Evolutionary conservation across 2,888 invertebrate species (phyloP), one percentile per base, ranked within the genome.

Genomic region (Lasiommata megera): DNA sequence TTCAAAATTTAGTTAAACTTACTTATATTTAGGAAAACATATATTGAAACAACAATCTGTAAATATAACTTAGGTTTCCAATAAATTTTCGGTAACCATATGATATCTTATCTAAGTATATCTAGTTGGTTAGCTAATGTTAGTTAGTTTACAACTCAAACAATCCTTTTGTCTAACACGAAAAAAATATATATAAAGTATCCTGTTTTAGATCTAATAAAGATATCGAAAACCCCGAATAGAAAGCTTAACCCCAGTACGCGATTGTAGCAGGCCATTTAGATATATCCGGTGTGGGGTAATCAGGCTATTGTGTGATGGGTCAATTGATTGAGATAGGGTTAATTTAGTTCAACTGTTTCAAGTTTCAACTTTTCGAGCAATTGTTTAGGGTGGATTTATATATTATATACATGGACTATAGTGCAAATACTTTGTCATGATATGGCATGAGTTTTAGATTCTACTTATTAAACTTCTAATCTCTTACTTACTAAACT

Each of bases 221-320:
- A 77, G 79, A 82, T 81, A 81, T 65, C 66, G 63, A 69, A 76
- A 79, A 80, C 74, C 72, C 74, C 74, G 74, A 72, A 74, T 72
- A 75, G 74, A 73, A 73, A 73, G 70, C 67, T 69, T 73, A 73
- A 76, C 77, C 71, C 67, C 56, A 48, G 57, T 62, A 59, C 62
- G 60, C 60, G 68, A 68, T 80, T 79, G 81, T 79, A 80, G 76
- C 81, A 80, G 82, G 83, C 80, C 82, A 82, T 85, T 86, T 77
- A 77, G 77, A 80, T 84, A 84, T 84, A 78, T 51, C 47, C 71
- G 76, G 74, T 77, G 79, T 79, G 77, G 78, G 74, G 74, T 76
- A 76, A 76, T 77, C 67, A 65, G 74, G 79, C 76, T 71, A 41
- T 52, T 52, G 31, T 41, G 29, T 18, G 71, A 56, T 31, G 47